Evolutionary conservation across 37 sponge, comb jelly and placozoan genomes (phyloP).

Genomic region (Agelas oroides): DNA sequence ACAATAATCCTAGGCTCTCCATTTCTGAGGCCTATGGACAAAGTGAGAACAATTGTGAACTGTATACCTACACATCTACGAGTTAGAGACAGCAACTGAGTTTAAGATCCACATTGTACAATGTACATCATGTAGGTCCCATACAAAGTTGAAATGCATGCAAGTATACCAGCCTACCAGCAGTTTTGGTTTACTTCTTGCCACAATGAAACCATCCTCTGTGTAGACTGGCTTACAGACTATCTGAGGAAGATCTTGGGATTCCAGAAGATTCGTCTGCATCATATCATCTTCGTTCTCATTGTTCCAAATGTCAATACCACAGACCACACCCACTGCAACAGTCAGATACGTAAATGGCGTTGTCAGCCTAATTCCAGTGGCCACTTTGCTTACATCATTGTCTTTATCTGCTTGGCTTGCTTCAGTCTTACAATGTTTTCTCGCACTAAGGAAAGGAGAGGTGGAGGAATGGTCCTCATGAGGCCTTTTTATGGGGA

Average conservation of each 20-base stretch:
- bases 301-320: slow-evolving; percentile 15
- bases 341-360: slow-evolving; percentile 19
- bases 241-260: background rate
- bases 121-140: too few species aligned
- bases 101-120: too few species aligned
- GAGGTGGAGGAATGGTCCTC: too few species aligned
- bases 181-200: slow-evolving; percentile 21
- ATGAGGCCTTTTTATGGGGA: background rate
- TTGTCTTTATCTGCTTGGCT: too few species aligned
- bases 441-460: slow-evolving; percentile 24
- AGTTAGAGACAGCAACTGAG: too few species aligned
- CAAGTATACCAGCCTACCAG: background rate
- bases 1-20: background rate
- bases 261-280: slow-evolving; percentile 30
- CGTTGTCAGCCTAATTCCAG: background rate
- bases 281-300: background rate
- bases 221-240: slow-evolving; percentile 34
- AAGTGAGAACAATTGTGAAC: too few species aligned
- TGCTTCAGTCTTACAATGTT: background rate
- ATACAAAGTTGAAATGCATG: too few species aligned
- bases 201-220: slow-evolving; percentile 41
- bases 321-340: background rate
- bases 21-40: background rate
- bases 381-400: too few species aligned
- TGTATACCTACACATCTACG: too few species aligned